Conservation (phyloP, 2,888 invertebrate species). For the Lottia scabra region DNA sequence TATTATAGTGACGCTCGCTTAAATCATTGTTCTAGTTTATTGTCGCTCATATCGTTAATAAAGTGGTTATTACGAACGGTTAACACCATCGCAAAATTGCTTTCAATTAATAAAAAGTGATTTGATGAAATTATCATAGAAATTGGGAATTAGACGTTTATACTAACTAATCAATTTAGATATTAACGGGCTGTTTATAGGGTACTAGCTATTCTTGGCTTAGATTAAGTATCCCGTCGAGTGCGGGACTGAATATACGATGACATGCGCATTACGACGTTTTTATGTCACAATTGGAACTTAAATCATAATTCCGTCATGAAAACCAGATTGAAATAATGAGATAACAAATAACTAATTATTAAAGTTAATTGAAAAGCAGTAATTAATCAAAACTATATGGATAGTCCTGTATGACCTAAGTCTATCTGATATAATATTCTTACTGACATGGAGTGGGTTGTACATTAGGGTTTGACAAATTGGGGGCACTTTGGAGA, state of each 20-base stretch:
- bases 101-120: constrained; percentile 7
- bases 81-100: constrained; percentile 1
- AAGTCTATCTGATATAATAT: no score
- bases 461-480: no score
- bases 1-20: background rate
- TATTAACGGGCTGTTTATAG: background rate
- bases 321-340: no score
- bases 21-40: background rate
- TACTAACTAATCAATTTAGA: constrained; percentile 4
- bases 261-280: no score
- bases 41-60: constrained; percentile 1
- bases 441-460: no score
- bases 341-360: no score
- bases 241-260: background rate
- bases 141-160: constrained; percentile 4
- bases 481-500: no score
- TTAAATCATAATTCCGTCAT: no score
- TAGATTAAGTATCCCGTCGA: background rate
- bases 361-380: no score
- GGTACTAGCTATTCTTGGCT: background rate
- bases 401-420: no score
- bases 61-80: constrained; percentile 3
- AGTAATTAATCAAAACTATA: no score
- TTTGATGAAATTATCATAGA: constrained; percentile 4
- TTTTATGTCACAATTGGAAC: no score